Percentiles rank a stretch among this genome's conserved stretches.
phyloP scores from a whole-genome alignment of 1,140 invertebrate genomes.

The Drosophila ananassae region DNA sequence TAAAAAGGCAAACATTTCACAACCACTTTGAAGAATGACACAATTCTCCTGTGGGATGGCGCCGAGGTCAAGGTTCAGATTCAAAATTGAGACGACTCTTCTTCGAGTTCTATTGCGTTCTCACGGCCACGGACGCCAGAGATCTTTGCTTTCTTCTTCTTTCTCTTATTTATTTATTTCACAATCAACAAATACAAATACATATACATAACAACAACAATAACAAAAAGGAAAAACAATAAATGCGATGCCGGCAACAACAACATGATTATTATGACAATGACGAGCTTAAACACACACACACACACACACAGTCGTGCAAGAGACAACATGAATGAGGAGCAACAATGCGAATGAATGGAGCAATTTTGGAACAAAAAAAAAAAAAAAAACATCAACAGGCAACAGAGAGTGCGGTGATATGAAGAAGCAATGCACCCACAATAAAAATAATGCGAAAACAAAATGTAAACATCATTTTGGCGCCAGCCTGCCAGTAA shows the following conservation, averaged over 20 bases:
- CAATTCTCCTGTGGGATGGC: slow-evolving; percentile 58
- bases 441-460: slow-evolving; percentile 7
- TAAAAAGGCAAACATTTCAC: slow-evolving; percentile 89
- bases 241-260: slow-evolving; percentile 43
- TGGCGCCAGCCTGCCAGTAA: slow-evolving; percentile 50
- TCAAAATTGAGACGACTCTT: slow-evolving; percentile 4
- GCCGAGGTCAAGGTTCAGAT: slow-evolving; percentile 17
- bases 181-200: slow-evolving; percentile 54
- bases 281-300: slow-evolving; percentile 1
- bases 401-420: slow-evolving; percentile 8
- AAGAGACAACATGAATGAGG: slow-evolving; percentile 35
- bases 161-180: slow-evolving; percentile 10
- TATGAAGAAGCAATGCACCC: slow-evolving; percentile 30
- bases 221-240: slow-evolving; percentile 26
- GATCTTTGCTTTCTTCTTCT: slow-evolving; percentile 15
- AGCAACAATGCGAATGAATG: slow-evolving; percentile 30
- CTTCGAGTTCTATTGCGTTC: slow-evolving; percentile 35
- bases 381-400: slow-evolving; percentile 11
- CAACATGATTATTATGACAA: slow-evolving; percentile 47
- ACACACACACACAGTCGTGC: slow-evolving; percentile 16
- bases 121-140: slow-evolving; percentile 43
- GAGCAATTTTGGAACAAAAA: slow-evolving; percentile 21
- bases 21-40: slow-evolving; percentile 89
- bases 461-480: slow-evolving; percentile 34
- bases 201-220: slow-evolving; percentile 6